Percentiles rank a stretch among this genome's conserved stretches.
phyloP scores from a whole-genome alignment of 2,113 vertebrate genomes.

The Grus americana region DNA sequence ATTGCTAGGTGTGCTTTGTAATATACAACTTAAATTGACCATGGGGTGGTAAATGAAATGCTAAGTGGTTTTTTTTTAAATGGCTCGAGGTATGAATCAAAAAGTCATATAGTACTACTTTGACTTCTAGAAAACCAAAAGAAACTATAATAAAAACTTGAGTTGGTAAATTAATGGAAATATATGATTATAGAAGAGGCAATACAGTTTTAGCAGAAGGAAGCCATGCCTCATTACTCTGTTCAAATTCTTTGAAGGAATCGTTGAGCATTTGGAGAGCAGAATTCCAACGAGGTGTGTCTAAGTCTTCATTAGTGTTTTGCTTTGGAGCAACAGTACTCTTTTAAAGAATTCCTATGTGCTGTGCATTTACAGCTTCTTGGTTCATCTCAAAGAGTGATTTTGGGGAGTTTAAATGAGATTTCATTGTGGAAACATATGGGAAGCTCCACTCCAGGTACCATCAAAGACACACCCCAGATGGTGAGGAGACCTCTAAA shows the following conservation, averaged over 20 bases:
- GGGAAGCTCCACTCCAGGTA: not conserved
- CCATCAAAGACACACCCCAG: not conserved
- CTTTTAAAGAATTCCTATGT: not conserved
- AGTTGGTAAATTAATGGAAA: not conserved
- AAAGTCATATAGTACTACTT: not conserved
- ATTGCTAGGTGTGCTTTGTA: not conserved
- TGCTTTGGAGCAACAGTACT: not conserved
- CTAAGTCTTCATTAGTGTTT: not conserved
- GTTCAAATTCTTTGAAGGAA: not conserved
- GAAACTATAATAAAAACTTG: not conserved
- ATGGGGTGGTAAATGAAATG: not conserved
- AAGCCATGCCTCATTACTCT: not conserved
- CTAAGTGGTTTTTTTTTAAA: not conserved
- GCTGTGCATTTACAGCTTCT: not conserved
- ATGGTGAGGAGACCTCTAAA: not conserved
- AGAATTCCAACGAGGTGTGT: not conserved
- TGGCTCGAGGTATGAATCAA: not conserved
- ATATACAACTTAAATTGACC: not conserved
- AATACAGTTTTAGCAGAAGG: not conserved
- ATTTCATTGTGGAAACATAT: not conserved
- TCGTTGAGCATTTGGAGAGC: not conserved
- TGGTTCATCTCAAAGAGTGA: not conserved
- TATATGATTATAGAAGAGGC: not conserved
- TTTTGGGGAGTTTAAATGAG: not conserved
- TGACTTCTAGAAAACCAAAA: not conserved